Conservation (phyloP, 2,113 vertebrate species). For the Sylvilagus bachmani region DNA sequence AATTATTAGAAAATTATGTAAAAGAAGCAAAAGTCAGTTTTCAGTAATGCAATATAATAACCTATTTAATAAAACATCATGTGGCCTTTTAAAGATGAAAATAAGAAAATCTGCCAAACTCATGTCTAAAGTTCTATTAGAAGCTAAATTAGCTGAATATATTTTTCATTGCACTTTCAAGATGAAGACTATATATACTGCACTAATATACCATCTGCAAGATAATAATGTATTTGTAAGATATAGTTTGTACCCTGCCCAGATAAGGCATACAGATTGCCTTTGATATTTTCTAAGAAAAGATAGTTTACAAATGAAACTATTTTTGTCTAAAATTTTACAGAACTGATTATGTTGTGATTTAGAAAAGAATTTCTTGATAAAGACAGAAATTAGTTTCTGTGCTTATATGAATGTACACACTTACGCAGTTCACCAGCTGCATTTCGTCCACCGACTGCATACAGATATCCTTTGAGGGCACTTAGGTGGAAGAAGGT, state of each 20-base stretch:
- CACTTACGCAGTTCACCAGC: constrained; percentile 97
- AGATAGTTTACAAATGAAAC: constrained; percentile 31
- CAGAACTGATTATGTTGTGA: constrained; percentile 33
- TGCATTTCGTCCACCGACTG: constrained; percentile 97
- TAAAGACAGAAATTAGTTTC: constrained; percentile 11
- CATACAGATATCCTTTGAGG: constrained; percentile 98
- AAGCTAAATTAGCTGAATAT: constrained; percentile 56
- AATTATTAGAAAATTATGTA: not conserved
- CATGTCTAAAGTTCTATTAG: constrained; percentile 16
- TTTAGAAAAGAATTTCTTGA: not conserved
- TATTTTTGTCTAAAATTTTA: constrained; percentile 5
- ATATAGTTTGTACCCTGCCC: not conserved
- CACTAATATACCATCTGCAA: constrained; percentile 30
- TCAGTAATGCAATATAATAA: constrained; percentile 38
- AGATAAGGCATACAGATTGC: constrained; percentile 5
- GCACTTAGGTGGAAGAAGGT: constrained; percentile 99
- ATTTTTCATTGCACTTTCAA: constrained; percentile 45
- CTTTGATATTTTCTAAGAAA: constrained; percentile 37
- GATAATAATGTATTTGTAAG: not conserved
- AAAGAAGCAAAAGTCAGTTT: not conserved
- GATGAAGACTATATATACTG: not conserved
- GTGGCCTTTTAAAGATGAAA: constrained; percentile 37
- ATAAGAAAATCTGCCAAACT: constrained; percentile 25
- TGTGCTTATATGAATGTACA: not conserved
- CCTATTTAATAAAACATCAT: constrained; percentile 14